Evolutionary conservation across 2,888 invertebrate species (phyloP).

Genomic region (Fragum sueziense): DNA sequence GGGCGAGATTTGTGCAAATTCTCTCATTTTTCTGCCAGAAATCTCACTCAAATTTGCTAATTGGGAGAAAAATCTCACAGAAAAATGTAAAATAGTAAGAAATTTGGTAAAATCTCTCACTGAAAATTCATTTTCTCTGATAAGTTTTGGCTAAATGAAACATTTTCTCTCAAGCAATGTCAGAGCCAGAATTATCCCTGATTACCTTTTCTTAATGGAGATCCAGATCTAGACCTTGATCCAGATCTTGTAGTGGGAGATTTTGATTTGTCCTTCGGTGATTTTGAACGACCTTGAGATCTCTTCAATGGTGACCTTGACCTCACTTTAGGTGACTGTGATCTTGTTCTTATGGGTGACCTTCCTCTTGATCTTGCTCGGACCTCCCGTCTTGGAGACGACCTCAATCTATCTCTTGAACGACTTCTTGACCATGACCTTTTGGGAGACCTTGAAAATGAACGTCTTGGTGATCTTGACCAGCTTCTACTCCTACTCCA

Average conservation of each 20-base stretch:
- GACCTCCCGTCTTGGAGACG: conserved; percentile 63
- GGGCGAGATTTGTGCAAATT: no score
- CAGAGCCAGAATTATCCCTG: no score
- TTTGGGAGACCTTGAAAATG: conserved; percentile 34
- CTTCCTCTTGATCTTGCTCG: conserved; percentile 59
- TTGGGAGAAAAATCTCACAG: no score
- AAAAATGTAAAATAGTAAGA: no score
- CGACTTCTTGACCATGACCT: conserved; percentile 49
- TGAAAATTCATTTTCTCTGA: no score
- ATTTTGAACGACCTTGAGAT: conserved; percentile 56
- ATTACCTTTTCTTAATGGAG: conserved; percentile 59
- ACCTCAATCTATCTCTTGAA: conserved; percentile 46
- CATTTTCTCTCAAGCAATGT: no score
- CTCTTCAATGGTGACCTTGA: conserved; percentile 65
- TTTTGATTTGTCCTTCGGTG: conserved; percentile 51
- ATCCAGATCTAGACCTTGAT: conserved; percentile 49
- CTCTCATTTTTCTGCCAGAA: no score
- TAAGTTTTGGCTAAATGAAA: no score
- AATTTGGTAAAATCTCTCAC: no score
- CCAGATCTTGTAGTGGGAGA: conserved; percentile 41
- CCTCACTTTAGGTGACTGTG: conserved; percentile 59
- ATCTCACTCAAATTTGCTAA: no score
- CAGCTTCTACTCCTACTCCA: conserved; percentile 61
- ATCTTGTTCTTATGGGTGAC: conserved; percentile 52
- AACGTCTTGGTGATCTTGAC: conserved; percentile 55